phyloP scores from a whole-genome alignment of 2,888 invertebrate genomes.

The Nomada hirtipes region DNA sequence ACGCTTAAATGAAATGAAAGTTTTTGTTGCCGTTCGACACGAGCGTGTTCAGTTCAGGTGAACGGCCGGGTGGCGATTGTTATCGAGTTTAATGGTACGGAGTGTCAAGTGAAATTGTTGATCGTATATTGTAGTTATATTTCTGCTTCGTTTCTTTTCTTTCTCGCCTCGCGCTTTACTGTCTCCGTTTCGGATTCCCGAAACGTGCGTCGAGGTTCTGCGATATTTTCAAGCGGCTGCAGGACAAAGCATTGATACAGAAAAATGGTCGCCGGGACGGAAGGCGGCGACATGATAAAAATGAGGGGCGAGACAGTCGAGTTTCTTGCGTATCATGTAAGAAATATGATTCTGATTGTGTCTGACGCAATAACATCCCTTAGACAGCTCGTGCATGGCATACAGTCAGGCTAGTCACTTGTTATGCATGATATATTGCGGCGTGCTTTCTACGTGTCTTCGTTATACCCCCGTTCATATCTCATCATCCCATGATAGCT shows the following conservation, averaged over 20 bases:
- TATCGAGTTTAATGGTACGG: not conserved
- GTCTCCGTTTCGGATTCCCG: no score
- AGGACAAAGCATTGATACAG: slow-evolving; percentile 39
- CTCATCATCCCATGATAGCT: slow-evolving; percentile 68
- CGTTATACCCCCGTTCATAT: slow-evolving; percentile 78
- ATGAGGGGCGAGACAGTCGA: slow-evolving; percentile 34
- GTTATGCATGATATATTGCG: slow-evolving; percentile 80
- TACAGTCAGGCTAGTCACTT: slow-evolving; percentile 75
- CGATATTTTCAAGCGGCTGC: slow-evolving; percentile 18
- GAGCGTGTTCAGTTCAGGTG: slow-evolving; percentile 1
- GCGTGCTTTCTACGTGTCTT: slow-evolving; percentile 81
- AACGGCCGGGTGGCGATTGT: not conserved
- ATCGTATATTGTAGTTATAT: not conserved
- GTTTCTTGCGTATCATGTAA: slow-evolving; percentile 54
- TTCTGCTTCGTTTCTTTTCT: not conserved
- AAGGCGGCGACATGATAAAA: slow-evolving; percentile 43
- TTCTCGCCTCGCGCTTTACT: no score
- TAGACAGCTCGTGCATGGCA: slow-evolving; percentile 72
- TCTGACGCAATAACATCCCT: slow-evolving; percentile 67
- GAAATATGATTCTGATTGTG: slow-evolving; percentile 73
- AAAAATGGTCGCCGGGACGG: slow-evolving; percentile 35
- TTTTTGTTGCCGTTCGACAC: not conserved
- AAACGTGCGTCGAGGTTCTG: slow-evolving; percentile 12
- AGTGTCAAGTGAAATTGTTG: not conserved
- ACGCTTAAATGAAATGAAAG: slow-evolving; percentile 29